Percentiles rank a stretch among this genome's conserved stretches.
phyloP scores from a whole-genome alignment of 2,888 invertebrate species.

The Hirtodrosophila confusa region DNA sequence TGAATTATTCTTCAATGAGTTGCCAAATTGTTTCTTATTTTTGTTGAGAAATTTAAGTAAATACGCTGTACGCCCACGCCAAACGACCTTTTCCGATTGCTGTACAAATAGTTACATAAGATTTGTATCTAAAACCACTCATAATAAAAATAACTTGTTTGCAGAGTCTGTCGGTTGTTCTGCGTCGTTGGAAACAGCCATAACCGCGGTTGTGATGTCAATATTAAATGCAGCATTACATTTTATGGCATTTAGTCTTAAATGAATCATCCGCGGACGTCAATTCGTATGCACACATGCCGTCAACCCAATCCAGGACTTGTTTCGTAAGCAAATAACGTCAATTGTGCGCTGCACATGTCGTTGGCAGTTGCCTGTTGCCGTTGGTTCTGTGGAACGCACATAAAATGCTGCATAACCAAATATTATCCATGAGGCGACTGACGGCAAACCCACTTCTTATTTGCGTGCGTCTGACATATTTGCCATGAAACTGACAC shows the following conservation, averaged over 20 bases:
- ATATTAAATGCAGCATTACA: conserved; percentile 33
- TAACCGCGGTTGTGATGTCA: conserved; percentile 27
- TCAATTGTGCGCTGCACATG: background rate
- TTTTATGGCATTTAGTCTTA: conserved; percentile 56
- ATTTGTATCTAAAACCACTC: background rate
- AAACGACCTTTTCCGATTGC: background rate
- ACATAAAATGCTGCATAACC: conserved; percentile 76
- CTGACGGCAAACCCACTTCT: conserved; percentile 26
- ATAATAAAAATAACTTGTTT: conserved; percentile 18
- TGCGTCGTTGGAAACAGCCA: conserved; percentile 7
- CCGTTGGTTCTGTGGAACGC: conserved; percentile 30
- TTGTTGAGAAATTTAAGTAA: too few relatives aligned
- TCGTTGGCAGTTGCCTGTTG: background rate
- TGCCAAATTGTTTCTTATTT: too few relatives aligned
- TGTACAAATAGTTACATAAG: too few relatives aligned
- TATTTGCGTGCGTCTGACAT: conserved; percentile 77
- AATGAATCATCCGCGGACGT: conserved; percentile 49
- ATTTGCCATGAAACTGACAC: conserved; percentile 74
- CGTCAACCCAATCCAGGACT: conserved; percentile 4
- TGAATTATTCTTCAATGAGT: background rate
- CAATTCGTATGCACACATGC: background rate
- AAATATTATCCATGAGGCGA: conserved; percentile 64
- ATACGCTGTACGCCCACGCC: background rate
- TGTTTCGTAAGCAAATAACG: conserved; percentile 31
- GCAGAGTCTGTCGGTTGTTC: conserved; percentile 3